Conservation (phyloP, 2,888 invertebrate species). For the Cheilosia soror region DNA sequence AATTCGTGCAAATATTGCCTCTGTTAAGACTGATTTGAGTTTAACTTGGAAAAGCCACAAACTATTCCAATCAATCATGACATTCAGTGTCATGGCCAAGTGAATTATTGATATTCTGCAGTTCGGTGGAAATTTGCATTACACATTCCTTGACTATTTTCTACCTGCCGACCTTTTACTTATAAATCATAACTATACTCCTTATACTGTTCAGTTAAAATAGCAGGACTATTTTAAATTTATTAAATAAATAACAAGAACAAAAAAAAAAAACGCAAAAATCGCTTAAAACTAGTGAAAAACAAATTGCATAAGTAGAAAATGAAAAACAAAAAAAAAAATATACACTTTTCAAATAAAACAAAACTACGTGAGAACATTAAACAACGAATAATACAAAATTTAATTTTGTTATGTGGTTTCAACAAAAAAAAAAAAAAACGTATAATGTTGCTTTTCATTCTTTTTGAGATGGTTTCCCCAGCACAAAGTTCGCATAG, state of each 20-base stretch:
- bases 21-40: too few species aligned
- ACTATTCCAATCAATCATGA: too few species aligned
- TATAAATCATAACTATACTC: not conserved
- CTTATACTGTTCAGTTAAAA: slow-evolving; percentile 24
- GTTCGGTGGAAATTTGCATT: not conserved
- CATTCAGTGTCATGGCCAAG: too few species aligned
- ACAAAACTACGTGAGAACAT: slow-evolving; percentile 40
- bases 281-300: slow-evolving; percentile 62
- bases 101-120: not conserved
- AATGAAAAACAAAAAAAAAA: slow-evolving; percentile 27
- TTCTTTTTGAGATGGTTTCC: slow-evolving; percentile 33
- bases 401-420: slow-evolving; percentile 69
- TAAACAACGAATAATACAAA: slow-evolving; percentile 70
- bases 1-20: too few species aligned
- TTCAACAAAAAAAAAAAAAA: slow-evolving; percentile 47
- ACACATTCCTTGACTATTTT: not conserved
- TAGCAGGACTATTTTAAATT: slow-evolving; percentile 45
- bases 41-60: too few species aligned
- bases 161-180: not conserved
- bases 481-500: slow-evolving; percentile 53
- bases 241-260: slow-evolving; percentile 19
- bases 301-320: slow-evolving; percentile 53
- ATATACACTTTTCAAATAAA: slow-evolving; percentile 1
- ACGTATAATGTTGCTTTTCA: not conserved
- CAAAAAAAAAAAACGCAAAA: slow-evolving; percentile 53